Base-by-base conservation (phyloP, 2,113 vertebrate species). In the Ophiodon elongatus region DNA sequence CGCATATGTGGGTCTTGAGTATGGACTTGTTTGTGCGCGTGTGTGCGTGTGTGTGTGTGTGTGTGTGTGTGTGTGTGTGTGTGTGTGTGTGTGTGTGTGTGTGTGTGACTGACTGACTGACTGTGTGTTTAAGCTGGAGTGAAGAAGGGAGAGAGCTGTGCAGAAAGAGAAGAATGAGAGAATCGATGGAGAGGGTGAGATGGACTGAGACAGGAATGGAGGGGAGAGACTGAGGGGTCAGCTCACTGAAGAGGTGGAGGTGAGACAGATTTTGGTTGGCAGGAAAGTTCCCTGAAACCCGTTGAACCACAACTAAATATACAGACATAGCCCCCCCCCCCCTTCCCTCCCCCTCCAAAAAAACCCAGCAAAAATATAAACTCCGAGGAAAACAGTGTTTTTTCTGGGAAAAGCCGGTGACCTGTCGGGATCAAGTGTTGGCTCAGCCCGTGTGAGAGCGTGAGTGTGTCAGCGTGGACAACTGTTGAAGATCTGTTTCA, bases 111-210 rank as follows among this genome's bases (percentile, higher is more conserved):
- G 57, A n/a, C n/a, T n/a, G n/a, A n/a, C n/a, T n/a, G n/a, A n/a
- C n/a, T 64, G 83, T 84, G 73, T 83, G 72, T 41, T 47, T 72
- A 27, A 29, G 72, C 74, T 79, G 60, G 79, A 86, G 57, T 83
- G 64, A 87, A 80, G 76, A 73, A 84, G 80, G 56, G 69, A 78
- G 87, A 74, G 75, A 82, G 80, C 68, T 78, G 79, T 73, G 79
- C 72, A 67, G 70, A 29, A 52, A 85, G 73, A 79, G 67, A 83
- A 88, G 86, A 91, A 84, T 59, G 85, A 85, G 79, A 82, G 89
- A 94, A 92, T 93, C 83, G 85, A 91, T 88, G 13, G 56, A 63
- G 82, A 84, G 69, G 65, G 79, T 79, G 87, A 92, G 91, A 85
- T 68, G 60, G 80, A 73, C 75, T 79, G 85, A 92, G 91, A 85